Conservation (phyloP, 2,797 vertebrate genomes). For the Ciconia nigra region DNA sequence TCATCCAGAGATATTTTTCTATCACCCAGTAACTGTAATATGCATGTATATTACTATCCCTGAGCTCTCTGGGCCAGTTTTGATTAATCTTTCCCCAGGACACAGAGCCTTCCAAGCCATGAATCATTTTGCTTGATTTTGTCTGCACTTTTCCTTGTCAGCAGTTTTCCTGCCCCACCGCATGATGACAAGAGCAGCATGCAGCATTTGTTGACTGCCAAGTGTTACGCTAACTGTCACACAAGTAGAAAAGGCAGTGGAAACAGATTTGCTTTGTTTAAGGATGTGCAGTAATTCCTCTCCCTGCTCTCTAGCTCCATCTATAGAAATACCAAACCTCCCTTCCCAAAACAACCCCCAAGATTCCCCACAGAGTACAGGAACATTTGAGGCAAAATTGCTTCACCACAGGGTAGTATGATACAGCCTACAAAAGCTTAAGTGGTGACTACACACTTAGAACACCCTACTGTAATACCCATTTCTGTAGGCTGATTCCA, state of each 20-base stretch:
- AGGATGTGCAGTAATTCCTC: neutral
- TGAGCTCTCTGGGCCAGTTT: conserved; percentile 11
- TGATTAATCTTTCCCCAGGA: conserved; percentile 55
- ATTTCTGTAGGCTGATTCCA: neutral
- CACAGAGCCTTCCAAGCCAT: conserved; percentile 43
- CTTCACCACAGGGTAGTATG: neutral
- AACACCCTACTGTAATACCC: neutral
- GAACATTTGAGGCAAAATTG: neutral
- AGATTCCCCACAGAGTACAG: neutral
- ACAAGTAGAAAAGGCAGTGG: neutral
- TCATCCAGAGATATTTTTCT: conserved; percentile 36
- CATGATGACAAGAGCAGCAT: conserved; percentile 55
- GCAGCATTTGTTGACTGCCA: conserved; percentile 19
- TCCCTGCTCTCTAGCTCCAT: neutral
- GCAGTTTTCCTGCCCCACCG: conserved; percentile 45
- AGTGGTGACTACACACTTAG: neutral
- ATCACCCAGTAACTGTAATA: conserved; percentile 37
- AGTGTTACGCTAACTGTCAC: conserved; percentile 25
- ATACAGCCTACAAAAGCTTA: neutral
- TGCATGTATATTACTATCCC: neutral
- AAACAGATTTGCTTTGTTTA: conserved; percentile 22
- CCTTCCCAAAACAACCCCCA: neutral
- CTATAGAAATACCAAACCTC: neutral
- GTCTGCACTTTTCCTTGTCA: conserved; percentile 56
- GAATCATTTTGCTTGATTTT: conserved; percentile 55